phyloP scores from a whole-genome alignment of 2,797 vertebrate species.

The Rhinoraja longicauda region DNA sequence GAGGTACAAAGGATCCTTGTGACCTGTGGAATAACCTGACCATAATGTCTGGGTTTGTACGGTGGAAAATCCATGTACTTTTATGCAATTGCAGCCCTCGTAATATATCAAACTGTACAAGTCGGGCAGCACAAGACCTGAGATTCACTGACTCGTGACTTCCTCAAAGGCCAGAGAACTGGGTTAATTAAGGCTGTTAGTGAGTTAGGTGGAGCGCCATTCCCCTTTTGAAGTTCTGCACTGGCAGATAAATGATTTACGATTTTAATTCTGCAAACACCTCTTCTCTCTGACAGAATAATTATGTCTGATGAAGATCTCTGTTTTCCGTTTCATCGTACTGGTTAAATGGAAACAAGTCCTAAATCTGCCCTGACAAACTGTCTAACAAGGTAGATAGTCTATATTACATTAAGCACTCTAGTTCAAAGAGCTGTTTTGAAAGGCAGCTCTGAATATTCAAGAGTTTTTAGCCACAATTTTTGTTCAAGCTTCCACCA shows the following conservation, averaged over 20 bases:
- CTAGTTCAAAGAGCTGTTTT: neutral
- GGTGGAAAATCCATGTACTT: neutral
- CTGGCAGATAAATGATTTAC: slow-evolving; percentile 30
- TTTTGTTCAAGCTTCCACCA: neutral
- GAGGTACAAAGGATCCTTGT: neutral
- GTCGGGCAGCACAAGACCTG: neutral
- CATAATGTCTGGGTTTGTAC: neutral
- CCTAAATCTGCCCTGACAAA: neutral
- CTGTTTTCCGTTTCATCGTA: neutral
- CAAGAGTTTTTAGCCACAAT: too few relatives aligned
- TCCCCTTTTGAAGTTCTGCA: slow-evolving; percentile 24
- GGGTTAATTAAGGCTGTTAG: slow-evolving; percentile 22
- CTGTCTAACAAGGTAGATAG: neutral
- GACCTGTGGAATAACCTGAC: neutral
- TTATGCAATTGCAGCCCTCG: slow-evolving; percentile 1
- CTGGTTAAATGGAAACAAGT: neutral
- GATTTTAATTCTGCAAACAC: neutral
- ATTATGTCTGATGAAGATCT: slow-evolving; percentile 14
- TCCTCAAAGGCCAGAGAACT: slow-evolving; percentile 14
- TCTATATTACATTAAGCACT: neutral
- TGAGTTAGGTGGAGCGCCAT: slow-evolving; percentile 26
- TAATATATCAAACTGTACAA: slow-evolving; percentile 8
- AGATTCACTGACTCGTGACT: slow-evolving; percentile 14
- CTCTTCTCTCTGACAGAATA: slow-evolving; percentile 17
- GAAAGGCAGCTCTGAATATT: neutral